Conservation (phyloP, 2,888 invertebrate genomes). For the Nycteola revayana region DNA sequence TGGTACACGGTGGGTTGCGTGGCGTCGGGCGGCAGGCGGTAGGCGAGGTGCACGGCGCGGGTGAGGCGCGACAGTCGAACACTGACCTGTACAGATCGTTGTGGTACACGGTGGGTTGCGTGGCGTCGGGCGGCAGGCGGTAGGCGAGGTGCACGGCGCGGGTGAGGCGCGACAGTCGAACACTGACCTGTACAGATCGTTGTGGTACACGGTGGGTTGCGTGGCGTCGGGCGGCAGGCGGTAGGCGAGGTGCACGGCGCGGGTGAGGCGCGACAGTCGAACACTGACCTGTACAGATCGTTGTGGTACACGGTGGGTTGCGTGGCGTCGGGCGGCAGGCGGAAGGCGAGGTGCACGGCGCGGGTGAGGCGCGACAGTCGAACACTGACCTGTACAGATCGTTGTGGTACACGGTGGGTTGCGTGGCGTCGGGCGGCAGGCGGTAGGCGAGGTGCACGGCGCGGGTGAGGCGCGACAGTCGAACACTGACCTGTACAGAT, state of each 20-base stretch:
- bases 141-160: slow-evolving; percentile 85
- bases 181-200: slow-evolving; percentile 68
- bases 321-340: slow-evolving; percentile 87
- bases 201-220: slow-evolving; percentile 90
- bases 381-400: slow-evolving; percentile 59
- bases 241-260: slow-evolving; percentile 85
- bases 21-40: slow-evolving; percentile 88
- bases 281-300: slow-evolving; percentile 35
- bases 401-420: slow-evolving; percentile 90
- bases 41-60: slow-evolving; percentile 85
- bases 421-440: slow-evolving; percentile 88
- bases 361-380: slow-evolving; percentile 84
- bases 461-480: slow-evolving; percentile 86
- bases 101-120: slow-evolving; percentile 90
- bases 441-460: slow-evolving; percentile 85
- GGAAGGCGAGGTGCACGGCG: slow-evolving; percentile 85
- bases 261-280: slow-evolving; percentile 84
- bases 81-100: slow-evolving; percentile 75
- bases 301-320: slow-evolving; percentile 91
- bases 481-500: slow-evolving; percentile 43
- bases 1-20: slow-evolving; percentile 90
- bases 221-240: slow-evolving; percentile 88
- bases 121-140: slow-evolving; percentile 87
- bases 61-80: slow-evolving; percentile 84
- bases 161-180: slow-evolving; percentile 84